Conservation (phyloP, 2,797 vertebrate genomes). For the Pteronotus mesoamericanus region DNA sequence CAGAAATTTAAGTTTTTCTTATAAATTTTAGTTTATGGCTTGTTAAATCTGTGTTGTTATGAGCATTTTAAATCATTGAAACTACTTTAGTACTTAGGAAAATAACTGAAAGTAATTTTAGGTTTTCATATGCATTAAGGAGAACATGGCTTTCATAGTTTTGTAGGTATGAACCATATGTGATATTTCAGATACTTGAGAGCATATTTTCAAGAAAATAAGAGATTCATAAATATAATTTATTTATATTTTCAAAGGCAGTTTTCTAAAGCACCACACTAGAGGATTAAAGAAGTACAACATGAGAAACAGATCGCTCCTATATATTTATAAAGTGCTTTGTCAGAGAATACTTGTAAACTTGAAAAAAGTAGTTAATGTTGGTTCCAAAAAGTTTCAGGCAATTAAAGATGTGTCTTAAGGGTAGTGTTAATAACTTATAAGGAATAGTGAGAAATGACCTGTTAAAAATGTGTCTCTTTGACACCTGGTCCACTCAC, state of each 20-base stretch:
- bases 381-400: not conserved
- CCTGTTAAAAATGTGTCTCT: not conserved
- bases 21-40: conserved; percentile 45
- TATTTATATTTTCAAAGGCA: not conserved
- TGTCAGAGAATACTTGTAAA: not conserved
- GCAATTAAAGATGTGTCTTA: not conserved
- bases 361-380: not conserved
- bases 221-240: not conserved
- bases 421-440: not conserved
- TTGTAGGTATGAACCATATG: not conserved
- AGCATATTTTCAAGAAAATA: not conserved
- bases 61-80: conserved; percentile 13
- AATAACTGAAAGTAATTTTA: conserved; percentile 2
- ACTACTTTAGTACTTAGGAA: conserved; percentile 10
- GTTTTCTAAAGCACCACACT: not conserved
- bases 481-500: not conserved
- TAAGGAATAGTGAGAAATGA: not conserved
- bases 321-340: conserved; percentile 21
- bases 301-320: not conserved
- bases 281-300: not conserved
- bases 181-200: not conserved
- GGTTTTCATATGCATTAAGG: not conserved
- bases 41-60: not conserved
- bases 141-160: not conserved
- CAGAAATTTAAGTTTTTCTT: not conserved